These are phyloP conservation scores for Yponomeuta evonymella DNA, from an alignment of 2,888 invertebrate genomes.

Conservation along the genomic window DNA sequence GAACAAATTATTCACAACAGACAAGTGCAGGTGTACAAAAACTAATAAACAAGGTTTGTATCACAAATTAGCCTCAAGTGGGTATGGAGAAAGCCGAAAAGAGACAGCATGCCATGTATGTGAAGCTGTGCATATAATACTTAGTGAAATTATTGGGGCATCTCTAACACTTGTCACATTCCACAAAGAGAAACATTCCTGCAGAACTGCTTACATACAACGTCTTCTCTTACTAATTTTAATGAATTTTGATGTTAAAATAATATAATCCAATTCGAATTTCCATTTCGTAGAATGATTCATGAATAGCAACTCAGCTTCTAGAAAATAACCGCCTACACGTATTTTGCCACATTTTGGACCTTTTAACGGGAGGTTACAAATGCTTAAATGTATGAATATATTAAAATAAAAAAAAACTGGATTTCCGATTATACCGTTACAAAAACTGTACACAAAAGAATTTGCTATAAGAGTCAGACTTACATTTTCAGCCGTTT, in stretches of 20 bases:
- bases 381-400: background rate
- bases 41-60: no score
- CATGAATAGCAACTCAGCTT: background rate
- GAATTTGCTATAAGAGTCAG: background rate
- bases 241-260: background rate
- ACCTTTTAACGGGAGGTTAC: background rate
- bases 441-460: constrained; percentile 12
- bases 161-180: constrained; percentile 43
- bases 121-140: constrained; percentile 23
- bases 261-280: background rate
- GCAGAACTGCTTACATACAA: background rate
- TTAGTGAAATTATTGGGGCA: constrained; percentile 51
- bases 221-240: background rate
- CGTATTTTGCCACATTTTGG: background rate
- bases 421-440: constrained; percentile 10
- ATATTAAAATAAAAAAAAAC: constrained; percentile 3
- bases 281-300: background rate
- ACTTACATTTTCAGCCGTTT: constrained; percentile 10
- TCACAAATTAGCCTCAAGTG: background rate
- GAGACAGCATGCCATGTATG: constrained; percentile 8
- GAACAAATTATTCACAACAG: no score
- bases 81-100: constrained; percentile 10
- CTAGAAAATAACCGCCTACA: constrained; percentile 8
- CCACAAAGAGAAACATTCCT: constrained; percentile 29
- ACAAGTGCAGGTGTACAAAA: no score